Evolutionary conservation across 37 sponge, comb jelly and placozoan genomes (phyloP).

Genomic region (Geodia barretti): DNA sequence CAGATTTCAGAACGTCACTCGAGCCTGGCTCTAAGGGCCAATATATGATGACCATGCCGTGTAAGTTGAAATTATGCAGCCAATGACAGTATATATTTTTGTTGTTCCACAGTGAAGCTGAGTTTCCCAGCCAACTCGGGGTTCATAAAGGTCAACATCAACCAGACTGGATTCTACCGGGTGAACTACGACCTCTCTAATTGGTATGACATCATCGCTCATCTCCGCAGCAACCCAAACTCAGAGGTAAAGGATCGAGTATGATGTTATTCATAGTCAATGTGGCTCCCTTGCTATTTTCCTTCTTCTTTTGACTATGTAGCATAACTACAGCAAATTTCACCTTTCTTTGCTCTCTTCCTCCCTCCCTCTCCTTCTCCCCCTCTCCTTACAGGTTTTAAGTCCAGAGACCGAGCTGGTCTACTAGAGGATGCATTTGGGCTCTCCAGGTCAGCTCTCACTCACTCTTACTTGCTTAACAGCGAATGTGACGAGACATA

Average conservation of each 20-base stretch:
- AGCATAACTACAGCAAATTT: too few species aligned
- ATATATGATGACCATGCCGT: too few species aligned
- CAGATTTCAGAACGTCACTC: too few species aligned
- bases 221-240: slow-evolving; percentile 24
- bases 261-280: neutral
- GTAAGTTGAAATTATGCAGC: too few species aligned
- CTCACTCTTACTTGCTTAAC: neutral
- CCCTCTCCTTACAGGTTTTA: slow-evolving; percentile 40
- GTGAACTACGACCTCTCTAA: slow-evolving; percentile 79
- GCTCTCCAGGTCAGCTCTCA: slow-evolving; percentile 38
- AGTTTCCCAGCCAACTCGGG: neutral
- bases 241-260: neutral
- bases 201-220: slow-evolving; percentile 55
- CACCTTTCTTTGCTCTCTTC: neutral
- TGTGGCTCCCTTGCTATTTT: neutral
- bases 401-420: slow-evolving; percentile 72
- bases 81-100: too few species aligned
- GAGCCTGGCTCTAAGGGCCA: too few species aligned
- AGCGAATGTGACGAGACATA: neutral
- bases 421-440: slow-evolving; percentile 87
- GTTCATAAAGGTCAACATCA: slow-evolving; percentile 80
- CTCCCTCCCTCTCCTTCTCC: neutral
- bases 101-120: neutral
- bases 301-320: neutral
- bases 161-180: slow-evolving; percentile 73